phyloP scores from a whole-genome alignment of 2,888 invertebrate genomes.

The Eutolmus rufibarbis region DNA sequence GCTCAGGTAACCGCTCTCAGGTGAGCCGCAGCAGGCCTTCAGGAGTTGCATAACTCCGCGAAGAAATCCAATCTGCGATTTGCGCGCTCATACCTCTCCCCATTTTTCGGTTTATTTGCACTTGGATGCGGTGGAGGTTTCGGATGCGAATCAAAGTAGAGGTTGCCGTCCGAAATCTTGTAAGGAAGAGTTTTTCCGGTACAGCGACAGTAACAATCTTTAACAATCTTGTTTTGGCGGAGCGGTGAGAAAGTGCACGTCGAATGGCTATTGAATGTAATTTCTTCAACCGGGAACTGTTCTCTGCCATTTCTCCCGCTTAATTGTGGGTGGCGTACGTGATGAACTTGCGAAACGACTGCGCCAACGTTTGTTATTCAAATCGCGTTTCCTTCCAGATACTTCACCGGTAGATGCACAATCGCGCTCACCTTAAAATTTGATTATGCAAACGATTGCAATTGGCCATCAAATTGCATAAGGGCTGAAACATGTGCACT shows the following conservation, averaged over 20 bases:
- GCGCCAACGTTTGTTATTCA: not conserved
- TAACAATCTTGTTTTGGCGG: not conserved
- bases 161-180: not conserved
- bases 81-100: not conserved
- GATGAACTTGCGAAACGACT: slow-evolving; percentile 7
- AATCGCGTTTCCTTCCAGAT: not conserved
- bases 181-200: not conserved
- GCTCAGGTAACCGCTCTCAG: not conserved
- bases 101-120: not conserved
- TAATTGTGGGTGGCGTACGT: slow-evolving; percentile 1
- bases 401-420: slow-evolving; percentile 9
- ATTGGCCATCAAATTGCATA: slow-evolving; percentile 18
- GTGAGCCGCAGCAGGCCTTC: not conserved
- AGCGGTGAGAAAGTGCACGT: not conserved
- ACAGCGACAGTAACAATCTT: not conserved
- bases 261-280: not conserved
- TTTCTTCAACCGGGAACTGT: not conserved
- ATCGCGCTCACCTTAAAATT: not conserved
- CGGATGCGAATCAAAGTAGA: not conserved
- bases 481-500: not conserved
- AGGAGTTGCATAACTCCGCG: not conserved
- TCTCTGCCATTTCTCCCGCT: not conserved
- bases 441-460: slow-evolving; percentile 14
- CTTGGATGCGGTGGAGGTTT: not conserved
- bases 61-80: slow-evolving; percentile 9